Percentiles rank a stretch among this genome's conserved stretches.
phyloP scores from a whole-genome alignment of 2,797 vertebrate genomes.

The Toxotes lorentzi region DNA sequence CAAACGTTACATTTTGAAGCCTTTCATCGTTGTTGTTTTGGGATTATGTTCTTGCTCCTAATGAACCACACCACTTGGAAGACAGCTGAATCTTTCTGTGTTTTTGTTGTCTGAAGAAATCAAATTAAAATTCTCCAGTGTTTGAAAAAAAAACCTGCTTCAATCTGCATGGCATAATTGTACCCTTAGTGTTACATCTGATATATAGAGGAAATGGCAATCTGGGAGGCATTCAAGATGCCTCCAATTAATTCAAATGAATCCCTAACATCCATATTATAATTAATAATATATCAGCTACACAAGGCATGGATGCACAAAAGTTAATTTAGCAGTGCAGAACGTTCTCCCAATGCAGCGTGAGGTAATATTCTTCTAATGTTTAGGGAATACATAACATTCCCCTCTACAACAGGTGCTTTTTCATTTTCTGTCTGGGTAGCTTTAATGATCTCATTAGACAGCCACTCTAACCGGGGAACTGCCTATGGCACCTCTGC shows the following conservation, averaged over 20 bases:
- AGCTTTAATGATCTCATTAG: constrained; percentile 83
- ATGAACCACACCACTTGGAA: constrained; percentile 27
- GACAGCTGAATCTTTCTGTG: not conserved
- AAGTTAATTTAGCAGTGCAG: constrained; percentile 71
- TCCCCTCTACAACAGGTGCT: constrained; percentile 78
- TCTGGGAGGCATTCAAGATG: constrained; percentile 39
- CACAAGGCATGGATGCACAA: constrained; percentile 40
- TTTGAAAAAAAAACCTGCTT: not conserved
- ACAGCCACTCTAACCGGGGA: constrained; percentile 58
- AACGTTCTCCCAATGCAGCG: constrained; percentile 49
- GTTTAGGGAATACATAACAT: constrained; percentile 74
- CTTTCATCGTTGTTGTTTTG: not conserved
- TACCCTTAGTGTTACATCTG: constrained; percentile 13
- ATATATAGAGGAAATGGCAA: constrained; percentile 21
- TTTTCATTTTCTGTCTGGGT: constrained; percentile 80
- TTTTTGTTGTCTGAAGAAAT: constrained; percentile 17
- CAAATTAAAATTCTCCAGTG: constrained; percentile 26
- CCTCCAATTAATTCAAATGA: constrained; percentile 70
- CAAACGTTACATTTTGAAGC: constrained; percentile 6
- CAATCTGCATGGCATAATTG: constrained; percentile 8
- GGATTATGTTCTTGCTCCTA: constrained; percentile 6
- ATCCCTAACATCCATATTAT: constrained; percentile 60
- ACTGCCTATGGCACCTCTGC: constrained; percentile 58
- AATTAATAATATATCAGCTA: constrained; percentile 68
- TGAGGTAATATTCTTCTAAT: constrained; percentile 61